Percentiles rank a stretch among this genome's conserved stretches.
Conservation (phyloP, 2,888 invertebrate genomes). For the Sericinus montela region DNA sequence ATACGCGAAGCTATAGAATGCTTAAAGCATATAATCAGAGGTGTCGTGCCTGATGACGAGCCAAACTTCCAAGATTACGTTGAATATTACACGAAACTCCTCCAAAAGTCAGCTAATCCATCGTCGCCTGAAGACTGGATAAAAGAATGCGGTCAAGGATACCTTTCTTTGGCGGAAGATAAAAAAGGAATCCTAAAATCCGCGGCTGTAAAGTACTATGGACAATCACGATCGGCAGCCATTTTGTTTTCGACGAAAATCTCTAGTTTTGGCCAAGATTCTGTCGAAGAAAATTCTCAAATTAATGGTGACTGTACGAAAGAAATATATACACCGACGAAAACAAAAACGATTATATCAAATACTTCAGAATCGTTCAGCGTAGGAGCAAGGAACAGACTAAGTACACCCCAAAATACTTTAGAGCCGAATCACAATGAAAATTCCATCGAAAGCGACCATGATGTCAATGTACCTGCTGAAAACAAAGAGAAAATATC, state of each 20-base stretch:
- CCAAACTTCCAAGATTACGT: slow-evolving; percentile 62
- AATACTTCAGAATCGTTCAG: slow-evolving; percentile 64
- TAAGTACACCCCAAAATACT: slow-evolving; percentile 64
- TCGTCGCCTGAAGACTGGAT: slow-evolving; percentile 51
- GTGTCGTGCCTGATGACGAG: slow-evolving; percentile 58
- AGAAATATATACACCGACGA: slow-evolving; percentile 68
- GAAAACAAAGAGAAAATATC: slow-evolving; percentile 57
- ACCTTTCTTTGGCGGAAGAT: slow-evolving; percentile 60
- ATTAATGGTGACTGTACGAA: slow-evolving; percentile 62
- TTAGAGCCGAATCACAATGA: slow-evolving; percentile 46
- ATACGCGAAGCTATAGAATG: slow-evolving; percentile 83
- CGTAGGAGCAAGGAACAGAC: slow-evolving; percentile 62
- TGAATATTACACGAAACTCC: slow-evolving; percentile 57
- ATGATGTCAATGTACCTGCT: slow-evolving; percentile 35
- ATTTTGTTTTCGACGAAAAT: slow-evolving; percentile 75
- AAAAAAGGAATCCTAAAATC: slow-evolving; percentile 56
- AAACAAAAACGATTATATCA: slow-evolving; percentile 63
- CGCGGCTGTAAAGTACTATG: slow-evolving; percentile 66
- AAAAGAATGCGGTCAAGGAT: slow-evolving; percentile 62
- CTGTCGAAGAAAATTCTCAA: slow-evolving; percentile 54
- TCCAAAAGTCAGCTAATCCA: slow-evolving; percentile 50
- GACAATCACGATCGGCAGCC: slow-evolving; percentile 58
- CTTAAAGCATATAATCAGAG: slow-evolving; percentile 69
- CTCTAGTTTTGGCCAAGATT: slow-evolving; percentile 73
- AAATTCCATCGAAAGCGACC: slow-evolving; percentile 50